A percentile compares a stretch with the other conserved stretches of the same genome.
phyloP scores from a whole-genome alignment of 2,888 invertebrate genomes.

The Ellobium chinense region DNA sequence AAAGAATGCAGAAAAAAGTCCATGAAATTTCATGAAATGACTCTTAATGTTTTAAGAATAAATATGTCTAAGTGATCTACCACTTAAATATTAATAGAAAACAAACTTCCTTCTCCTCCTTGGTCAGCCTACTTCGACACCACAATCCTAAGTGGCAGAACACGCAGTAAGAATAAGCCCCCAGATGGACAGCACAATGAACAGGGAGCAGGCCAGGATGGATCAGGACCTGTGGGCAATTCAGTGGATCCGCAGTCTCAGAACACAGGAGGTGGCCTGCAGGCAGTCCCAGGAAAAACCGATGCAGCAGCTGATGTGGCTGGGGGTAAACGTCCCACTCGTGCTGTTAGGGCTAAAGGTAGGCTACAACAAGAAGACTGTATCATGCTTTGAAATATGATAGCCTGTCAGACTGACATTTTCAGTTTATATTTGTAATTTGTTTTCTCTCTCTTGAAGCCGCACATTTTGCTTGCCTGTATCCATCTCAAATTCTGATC shows the following conservation, averaged over 20 bases:
- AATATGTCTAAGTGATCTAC: background rate
- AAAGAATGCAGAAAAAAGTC: too few relatives aligned
- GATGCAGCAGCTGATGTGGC: constrained; percentile 15
- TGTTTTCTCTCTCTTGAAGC: too few relatives aligned
- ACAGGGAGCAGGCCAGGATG: background rate
- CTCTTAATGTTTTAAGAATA: background rate
- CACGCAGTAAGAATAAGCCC: constrained; percentile 51
- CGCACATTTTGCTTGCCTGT: too few relatives aligned
- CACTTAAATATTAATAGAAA: background rate
- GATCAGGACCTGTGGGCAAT: background rate
- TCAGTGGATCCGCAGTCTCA: background rate
- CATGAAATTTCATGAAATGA: constrained; percentile 14
- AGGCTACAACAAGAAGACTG: too few relatives aligned
- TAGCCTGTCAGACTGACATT: too few relatives aligned
- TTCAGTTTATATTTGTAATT: too few relatives aligned
- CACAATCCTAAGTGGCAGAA: constrained; percentile 53
- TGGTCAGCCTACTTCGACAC: constrained; percentile 56
- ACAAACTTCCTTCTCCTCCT: constrained; percentile 24
- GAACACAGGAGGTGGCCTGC: background rate
- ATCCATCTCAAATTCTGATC: too few relatives aligned
- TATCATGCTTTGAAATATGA: too few relatives aligned
- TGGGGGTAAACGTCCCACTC: constrained; percentile 51
- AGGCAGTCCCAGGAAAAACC: background rate
- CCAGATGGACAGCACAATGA: background rate
- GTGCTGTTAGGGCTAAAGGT: constrained; percentile 53